phyloP scores from a whole-genome alignment of 2,888 invertebrate species.

The Cloeon dipterum region DNA sequence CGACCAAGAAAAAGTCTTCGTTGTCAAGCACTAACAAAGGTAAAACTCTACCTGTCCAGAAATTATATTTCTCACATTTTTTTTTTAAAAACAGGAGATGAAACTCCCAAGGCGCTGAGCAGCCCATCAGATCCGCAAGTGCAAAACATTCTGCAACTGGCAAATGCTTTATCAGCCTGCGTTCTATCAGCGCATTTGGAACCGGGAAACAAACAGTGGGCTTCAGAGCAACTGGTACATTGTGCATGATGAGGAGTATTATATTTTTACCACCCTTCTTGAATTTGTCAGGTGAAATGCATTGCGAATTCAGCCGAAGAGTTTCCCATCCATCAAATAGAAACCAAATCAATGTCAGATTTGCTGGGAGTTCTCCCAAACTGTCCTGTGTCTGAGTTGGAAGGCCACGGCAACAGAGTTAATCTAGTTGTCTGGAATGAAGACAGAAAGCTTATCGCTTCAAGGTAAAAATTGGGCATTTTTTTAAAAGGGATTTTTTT shows the following conservation, averaged over 20 bases:
- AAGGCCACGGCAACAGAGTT: conserved; percentile 30
- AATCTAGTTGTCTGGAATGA: conserved; percentile 22
- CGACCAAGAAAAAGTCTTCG: too few species aligned
- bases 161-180: conserved; percentile 33
- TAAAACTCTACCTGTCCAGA: not conserved
- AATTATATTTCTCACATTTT: not conserved
- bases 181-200: conserved; percentile 28
- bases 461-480: conserved; percentile 21
- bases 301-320: conserved; percentile 17
- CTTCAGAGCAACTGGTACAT: conserved; percentile 28
- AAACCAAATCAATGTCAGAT: conserved; percentile 24
- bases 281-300: conserved; percentile 18
- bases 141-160: conserved; percentile 22
- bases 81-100: conserved; percentile 2
- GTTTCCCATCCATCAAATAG: conserved; percentile 15
- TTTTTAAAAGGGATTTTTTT: too few species aligned
- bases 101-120: not conserved
- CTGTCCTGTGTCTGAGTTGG: conserved; percentile 19
- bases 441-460: conserved; percentile 23
- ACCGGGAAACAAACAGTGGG: conserved; percentile 30
- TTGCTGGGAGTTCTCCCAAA: conserved; percentile 21
- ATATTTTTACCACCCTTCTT: too few species aligned
- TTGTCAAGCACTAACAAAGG: conserved; percentile 9
- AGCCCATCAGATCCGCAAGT: not conserved
- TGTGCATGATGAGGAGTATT: not conserved